Conservation (phyloP, 2,113 vertebrate genomes). For the Paraplagusia blochii region DNA sequence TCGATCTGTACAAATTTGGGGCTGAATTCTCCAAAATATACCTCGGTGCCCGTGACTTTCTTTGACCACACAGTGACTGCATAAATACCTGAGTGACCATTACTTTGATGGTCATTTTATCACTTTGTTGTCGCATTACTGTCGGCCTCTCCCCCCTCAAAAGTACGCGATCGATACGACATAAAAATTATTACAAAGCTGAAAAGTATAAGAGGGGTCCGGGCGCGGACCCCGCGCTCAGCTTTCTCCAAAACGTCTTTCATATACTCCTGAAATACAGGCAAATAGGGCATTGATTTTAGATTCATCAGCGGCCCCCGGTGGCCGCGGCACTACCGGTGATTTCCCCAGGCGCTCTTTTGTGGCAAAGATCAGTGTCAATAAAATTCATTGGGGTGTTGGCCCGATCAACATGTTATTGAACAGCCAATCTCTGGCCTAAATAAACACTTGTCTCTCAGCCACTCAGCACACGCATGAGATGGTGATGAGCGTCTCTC, state of each 20-base stretch:
- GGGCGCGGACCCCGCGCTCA: slow-evolving; percentile 50
- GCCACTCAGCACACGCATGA: slow-evolving; percentile 35
- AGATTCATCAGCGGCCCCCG: slow-evolving; percentile 74
- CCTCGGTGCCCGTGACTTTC: not conserved
- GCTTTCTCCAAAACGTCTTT: slow-evolving; percentile 72
- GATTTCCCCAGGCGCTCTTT: slow-evolving; percentile 84
- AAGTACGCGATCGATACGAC: slow-evolving; percentile 68
- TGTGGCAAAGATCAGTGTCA: slow-evolving; percentile 82
- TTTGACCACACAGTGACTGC: not conserved
- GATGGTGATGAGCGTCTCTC: slow-evolving; percentile 1
- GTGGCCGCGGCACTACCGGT: slow-evolving; percentile 69
- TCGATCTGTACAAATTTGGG: not conserved
- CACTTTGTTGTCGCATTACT: slow-evolving; percentile 70
- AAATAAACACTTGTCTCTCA: slow-evolving; percentile 68
- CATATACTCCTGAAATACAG: slow-evolving; percentile 69
- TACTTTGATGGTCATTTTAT: slow-evolving; percentile 50
- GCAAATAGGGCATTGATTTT: slow-evolving; percentile 83
- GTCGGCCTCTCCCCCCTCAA: slow-evolving; percentile 54
- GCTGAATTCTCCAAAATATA: not conserved
- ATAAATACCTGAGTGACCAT: slow-evolving; percentile 14
- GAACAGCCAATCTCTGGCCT: slow-evolving; percentile 73
- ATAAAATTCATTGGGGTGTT: slow-evolving; percentile 82
- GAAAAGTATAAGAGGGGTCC: slow-evolving; percentile 64
- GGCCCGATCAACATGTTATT: slow-evolving; percentile 80
- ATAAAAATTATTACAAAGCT: slow-evolving; percentile 75